Percentiles rank a stretch among this genome's conserved stretches.
Evolutionary conservation across 2,888 invertebrate genomes (phyloP).

Genomic region (Noctua comes): DNA sequence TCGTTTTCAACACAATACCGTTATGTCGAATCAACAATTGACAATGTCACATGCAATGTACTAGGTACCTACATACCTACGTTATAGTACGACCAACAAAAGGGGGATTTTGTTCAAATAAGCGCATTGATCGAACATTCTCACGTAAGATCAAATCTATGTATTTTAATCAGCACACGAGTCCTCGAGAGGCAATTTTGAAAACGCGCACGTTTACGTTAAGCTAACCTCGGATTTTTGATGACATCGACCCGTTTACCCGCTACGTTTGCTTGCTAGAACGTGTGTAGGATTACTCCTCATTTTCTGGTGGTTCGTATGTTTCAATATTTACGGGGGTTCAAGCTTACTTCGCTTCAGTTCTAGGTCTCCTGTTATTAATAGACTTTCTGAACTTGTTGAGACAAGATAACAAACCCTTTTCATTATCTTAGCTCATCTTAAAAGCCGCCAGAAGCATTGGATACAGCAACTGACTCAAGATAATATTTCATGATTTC

Average conservation of each 20-base stretch:
- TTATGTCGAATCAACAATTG: slow-evolving; percentile 76
- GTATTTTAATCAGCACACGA: slow-evolving; percentile 81
- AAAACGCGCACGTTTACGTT: slow-evolving; percentile 71
- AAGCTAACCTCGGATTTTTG: slow-evolving; percentile 62
- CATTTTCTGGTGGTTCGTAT: slow-evolving; percentile 56
- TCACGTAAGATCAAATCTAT: slow-evolving; percentile 75
- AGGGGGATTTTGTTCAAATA: slow-evolving; percentile 58
- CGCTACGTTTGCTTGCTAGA: slow-evolving; percentile 58
- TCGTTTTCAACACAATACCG: slow-evolving; percentile 75
- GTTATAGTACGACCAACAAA: slow-evolving; percentile 43
- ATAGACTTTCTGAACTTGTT: neutral
- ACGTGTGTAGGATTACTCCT: slow-evolving; percentile 60
- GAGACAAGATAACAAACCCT: slow-evolving; percentile 3
- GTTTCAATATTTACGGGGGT: slow-evolving; percentile 53
- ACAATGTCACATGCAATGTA: slow-evolving; percentile 72
- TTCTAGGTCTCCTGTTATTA: slow-evolving; percentile 7
- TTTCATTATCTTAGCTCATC: slow-evolving; percentile 12
- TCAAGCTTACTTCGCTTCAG: slow-evolving; percentile 15
- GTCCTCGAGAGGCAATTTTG: slow-evolving; percentile 73
- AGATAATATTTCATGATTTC: slow-evolving; percentile 22
- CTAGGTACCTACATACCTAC: slow-evolving; percentile 36
- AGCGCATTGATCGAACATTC: slow-evolving; percentile 62
- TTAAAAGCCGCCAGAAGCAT: neutral
- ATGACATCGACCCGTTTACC: slow-evolving; percentile 61
- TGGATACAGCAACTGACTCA: neutral